A percentile compares a stretch with the other conserved stretches of the same genome.
These are phyloP conservation scores for Steromphala cineraria DNA, from an alignment of 2,888 invertebrate species.

Conservation along the genomic window DNA sequence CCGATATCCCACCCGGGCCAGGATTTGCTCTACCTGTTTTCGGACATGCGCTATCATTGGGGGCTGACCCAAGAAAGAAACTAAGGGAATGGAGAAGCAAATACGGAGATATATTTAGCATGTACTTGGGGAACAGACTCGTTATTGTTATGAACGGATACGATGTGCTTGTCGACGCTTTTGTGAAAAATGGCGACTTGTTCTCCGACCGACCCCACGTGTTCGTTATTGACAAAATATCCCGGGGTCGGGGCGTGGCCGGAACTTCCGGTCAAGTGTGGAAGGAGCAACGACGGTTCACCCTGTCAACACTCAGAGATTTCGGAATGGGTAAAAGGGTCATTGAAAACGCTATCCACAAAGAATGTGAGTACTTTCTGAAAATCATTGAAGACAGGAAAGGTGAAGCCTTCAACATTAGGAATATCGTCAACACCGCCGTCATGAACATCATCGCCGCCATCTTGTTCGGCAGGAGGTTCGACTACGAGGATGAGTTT, in stretches of 20 bases:
- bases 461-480: slow-evolving; percentile 35
- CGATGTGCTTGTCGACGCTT: slow-evolving; percentile 45
- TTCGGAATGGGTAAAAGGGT: slow-evolving; percentile 39
- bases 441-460: slow-evolving; percentile 38
- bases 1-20: slow-evolving; percentile 11
- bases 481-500: slow-evolving; percentile 34
- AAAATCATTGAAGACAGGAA: slow-evolving; percentile 7
- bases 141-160: slow-evolving; percentile 51
- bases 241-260: slow-evolving; percentile 12
- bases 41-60: background rate
- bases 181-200: slow-evolving; percentile 44
- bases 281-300: slow-evolving; percentile 38
- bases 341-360: slow-evolving; percentile 32
- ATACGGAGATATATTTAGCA: slow-evolving; percentile 50
- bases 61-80: slow-evolving; percentile 32
- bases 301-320: slow-evolving; percentile 34
- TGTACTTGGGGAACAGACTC: slow-evolving; percentile 44
- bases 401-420: slow-evolving; percentile 20
- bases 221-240: background rate
- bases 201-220: slow-evolving; percentile 48
- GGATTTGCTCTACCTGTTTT: background rate
- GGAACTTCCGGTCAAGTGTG: slow-evolving; percentile 29
- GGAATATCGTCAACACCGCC: slow-evolving; percentile 27
- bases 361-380: slow-evolving; percentile 41
- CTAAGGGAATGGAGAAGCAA: slow-evolving; percentile 41